Conservation (phyloP, 2,113 vertebrate genomes). For the Bungarus multicinctus region DNA sequence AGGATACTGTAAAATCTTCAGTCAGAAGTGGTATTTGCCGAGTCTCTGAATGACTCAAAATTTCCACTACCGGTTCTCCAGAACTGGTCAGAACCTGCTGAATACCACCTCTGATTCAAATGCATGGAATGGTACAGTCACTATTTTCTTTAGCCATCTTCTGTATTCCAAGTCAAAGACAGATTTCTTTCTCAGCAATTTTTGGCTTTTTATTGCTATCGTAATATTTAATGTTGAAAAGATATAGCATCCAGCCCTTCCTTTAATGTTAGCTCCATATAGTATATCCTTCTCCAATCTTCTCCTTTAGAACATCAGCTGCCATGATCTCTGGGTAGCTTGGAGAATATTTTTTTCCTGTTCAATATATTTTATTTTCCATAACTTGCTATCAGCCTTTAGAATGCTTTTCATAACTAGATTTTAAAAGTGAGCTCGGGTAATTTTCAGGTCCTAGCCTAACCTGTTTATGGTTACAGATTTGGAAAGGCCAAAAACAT, state of each 20-base stretch:
- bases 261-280: not conserved
- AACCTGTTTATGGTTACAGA: not conserved
- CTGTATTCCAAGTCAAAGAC: slow-evolving; percentile 25
- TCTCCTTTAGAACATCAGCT: not conserved
- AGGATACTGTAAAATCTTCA: too few species aligned
- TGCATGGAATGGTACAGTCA: slow-evolving; percentile 27
- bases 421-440: not conserved
- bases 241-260: not conserved
- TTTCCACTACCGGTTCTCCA: too few species aligned
- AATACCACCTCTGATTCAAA: slow-evolving; percentile 7
- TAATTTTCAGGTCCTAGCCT: not conserved
- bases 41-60: too few species aligned
- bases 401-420: slow-evolving; percentile 4
- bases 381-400: not conserved
- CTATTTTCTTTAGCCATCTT: slow-evolving; percentile 40
- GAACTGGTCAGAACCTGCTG: too few species aligned
- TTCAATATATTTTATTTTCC: not conserved
- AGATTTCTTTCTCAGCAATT: slow-evolving; percentile 39
- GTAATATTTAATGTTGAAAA: slow-evolving; percentile 39
- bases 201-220: slow-evolving; percentile 5
- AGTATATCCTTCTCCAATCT: not conserved
- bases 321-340: not conserved
- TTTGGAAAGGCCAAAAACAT: not conserved
- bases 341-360: not conserved
- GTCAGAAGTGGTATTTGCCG: too few species aligned